A percentile compares a stretch with the other conserved stretches of the same genome.
Conservation (phyloP, 1,140 invertebrate genomes). For the Pogonomyrmex barbatus region DNA sequence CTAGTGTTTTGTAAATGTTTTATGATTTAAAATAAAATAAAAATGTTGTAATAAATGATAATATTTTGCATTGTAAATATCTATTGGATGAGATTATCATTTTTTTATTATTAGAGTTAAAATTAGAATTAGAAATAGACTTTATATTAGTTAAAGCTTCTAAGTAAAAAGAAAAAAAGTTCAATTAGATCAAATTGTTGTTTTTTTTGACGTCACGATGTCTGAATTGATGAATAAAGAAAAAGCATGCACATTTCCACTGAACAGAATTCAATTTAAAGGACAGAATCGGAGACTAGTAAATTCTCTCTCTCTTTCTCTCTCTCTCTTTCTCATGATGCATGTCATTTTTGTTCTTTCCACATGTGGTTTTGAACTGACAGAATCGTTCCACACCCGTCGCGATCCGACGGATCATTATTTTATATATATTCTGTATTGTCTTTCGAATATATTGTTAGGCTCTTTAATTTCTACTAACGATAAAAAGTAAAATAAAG, state of each 20-base stretch:
- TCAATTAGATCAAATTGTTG: neutral
- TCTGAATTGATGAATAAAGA: slow-evolving; percentile 12
- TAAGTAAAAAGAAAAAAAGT: neutral
- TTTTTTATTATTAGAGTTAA: neutral
- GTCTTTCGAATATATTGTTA: neutral
- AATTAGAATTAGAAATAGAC: too few species aligned
- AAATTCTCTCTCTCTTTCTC: neutral
- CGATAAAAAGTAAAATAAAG: neutral
- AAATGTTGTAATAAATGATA: neutral
- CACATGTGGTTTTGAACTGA: slow-evolving; percentile 13
- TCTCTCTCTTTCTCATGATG: too few species aligned
- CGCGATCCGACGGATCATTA: slow-evolving; percentile 44
- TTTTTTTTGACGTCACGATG: slow-evolving; percentile 19
- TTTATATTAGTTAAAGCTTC: neutral
- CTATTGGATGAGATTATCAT: neutral
- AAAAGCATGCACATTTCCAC: neutral
- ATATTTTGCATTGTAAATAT: neutral
- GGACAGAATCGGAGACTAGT: slow-evolving; percentile 3
- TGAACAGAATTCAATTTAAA: slow-evolving; percentile 32
- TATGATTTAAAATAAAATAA: neutral
- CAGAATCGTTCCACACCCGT: slow-evolving; percentile 24
- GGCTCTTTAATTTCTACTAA: neutral
- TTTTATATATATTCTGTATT: neutral
- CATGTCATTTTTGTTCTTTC: slow-evolving; percentile 34
- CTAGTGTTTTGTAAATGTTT: neutral